Base-by-base conservation (phyloP, 2,113 vertebrate genomes). In the Heptranchias perlo region DNA sequence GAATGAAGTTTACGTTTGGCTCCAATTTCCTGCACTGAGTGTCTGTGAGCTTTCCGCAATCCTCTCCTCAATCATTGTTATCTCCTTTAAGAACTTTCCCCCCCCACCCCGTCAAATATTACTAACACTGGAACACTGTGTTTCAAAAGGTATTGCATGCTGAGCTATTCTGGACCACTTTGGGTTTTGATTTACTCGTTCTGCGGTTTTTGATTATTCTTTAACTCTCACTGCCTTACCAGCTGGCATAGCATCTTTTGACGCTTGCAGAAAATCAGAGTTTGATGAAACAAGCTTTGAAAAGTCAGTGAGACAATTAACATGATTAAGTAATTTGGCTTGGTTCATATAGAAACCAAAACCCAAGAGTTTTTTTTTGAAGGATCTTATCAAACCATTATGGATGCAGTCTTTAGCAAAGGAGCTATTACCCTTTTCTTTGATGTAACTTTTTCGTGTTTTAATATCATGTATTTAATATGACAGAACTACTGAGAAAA, bases 321-420 rank as follows among this genome's bases (percentile, higher is more conserved):
- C 35, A 69, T 95, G 64, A 44, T 95, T 67, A 65, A 65, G 61
- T 65, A 28, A 65, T 47, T 23, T 65, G 89, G 35, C 89, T 93
- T 39, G 58, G 97, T 96, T 97, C 96, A 97, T 96, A 97, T 97
- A 97, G 96, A 97, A 97, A 96, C 87, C 96, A 96, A 96, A 97
- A 96, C 96, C 97, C 96, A 96, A 96, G 96, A 97, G 58, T 97
- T 97, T 97, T 97, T 97, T 96, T 97, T 98, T 97, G 97, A 93
- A 62, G 6, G 58, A 14, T 39, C 58, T 16, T 93, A 97, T 97
- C 97, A 97, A 98, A 97, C 97, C 96, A 96, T 97, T 97, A 96
- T 93, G 96, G 6, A 96, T 84, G 73, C 96, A 96, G 96, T 84
- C 97, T 96, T 97, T 97, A 97, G 97, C 97, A 96, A 97, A 97